Conservation (phyloP, 1,140 invertebrate genomes). For the Drosophila mayri region DNA sequence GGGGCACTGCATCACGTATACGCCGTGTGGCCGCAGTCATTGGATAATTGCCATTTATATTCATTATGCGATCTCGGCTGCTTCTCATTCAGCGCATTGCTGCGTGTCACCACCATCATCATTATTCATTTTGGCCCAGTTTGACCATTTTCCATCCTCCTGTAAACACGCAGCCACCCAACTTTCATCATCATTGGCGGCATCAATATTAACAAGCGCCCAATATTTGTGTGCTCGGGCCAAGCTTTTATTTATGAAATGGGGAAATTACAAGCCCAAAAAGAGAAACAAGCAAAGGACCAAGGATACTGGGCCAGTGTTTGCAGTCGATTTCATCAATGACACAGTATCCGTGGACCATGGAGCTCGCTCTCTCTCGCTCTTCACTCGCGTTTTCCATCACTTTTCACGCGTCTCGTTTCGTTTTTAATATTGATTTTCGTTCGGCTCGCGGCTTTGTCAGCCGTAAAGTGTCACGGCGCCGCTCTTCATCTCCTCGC, state of each 20-base stretch:
- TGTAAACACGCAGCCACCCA: not conserved
- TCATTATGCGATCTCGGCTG: conserved; percentile 59
- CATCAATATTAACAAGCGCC: conserved; percentile 79
- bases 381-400: conserved; percentile 45
- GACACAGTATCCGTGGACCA: conserved; percentile 48
- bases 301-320: conserved; percentile 44
- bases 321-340: conserved; percentile 69
- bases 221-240: conserved; percentile 71
- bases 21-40: conserved; percentile 44
- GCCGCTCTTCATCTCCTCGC: conserved; percentile 17
- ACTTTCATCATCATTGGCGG: conserved; percentile 38
- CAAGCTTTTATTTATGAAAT: conserved; percentile 76
- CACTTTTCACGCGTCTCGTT: conserved; percentile 72
- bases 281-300: conserved; percentile 9
- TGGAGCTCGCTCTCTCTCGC: conserved; percentile 4
- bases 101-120: conserved; percentile 68
- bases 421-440: conserved; percentile 76
- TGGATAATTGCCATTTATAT: conserved; percentile 81
- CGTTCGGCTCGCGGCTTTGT: conserved; percentile 52
- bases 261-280: conserved; percentile 73
- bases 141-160: not conserved
- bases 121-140: conserved; percentile 72
- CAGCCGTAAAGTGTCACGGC: conserved; percentile 59
- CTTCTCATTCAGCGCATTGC: conserved; percentile 57
- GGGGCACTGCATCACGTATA: conserved; percentile 44